Evolutionary conservation across 2,113 vertebrate species (phyloP).

Genomic region (Atrichornis clamosus): DNA sequence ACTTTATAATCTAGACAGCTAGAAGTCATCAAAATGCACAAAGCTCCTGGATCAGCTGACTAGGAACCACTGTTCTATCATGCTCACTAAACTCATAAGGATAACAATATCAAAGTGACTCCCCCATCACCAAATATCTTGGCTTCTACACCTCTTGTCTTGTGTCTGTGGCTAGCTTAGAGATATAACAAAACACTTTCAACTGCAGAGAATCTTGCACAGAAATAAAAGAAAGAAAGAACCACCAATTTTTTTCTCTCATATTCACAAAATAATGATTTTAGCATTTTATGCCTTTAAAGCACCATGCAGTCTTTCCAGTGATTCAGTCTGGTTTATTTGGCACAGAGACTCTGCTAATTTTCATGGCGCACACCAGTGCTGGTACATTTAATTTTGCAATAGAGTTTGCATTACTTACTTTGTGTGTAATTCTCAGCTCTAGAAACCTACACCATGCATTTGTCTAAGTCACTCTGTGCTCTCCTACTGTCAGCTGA

Average conservation of each 20-base stretch:
- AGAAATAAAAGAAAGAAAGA: background rate
- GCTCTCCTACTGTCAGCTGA: background rate
- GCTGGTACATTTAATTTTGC: background rate
- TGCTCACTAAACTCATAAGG: background rate
- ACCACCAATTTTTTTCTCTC: background rate
- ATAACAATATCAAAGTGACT: background rate
- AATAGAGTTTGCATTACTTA: background rate
- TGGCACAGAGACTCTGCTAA: background rate
- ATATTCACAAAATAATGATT: background rate
- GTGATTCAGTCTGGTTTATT: background rate
- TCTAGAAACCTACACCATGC: background rate
- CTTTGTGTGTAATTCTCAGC: background rate
- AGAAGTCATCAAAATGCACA: background rate
- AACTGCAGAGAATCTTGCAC: background rate
- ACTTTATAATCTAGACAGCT: background rate
- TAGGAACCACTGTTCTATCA: background rate
- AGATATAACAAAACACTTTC: background rate
- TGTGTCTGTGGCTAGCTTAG: background rate
- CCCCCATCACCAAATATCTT: background rate
- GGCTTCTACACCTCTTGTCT: background rate
- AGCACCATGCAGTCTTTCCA: background rate
- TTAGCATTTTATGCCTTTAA: background rate
- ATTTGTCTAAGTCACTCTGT: background rate
- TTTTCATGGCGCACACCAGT: background rate
- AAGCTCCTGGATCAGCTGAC: background rate